Evolutionary conservation across 1,140 invertebrate species (phyloP), one percentile per base, ranked within the genome.

Genomic region (Bombus confusus): DNA sequence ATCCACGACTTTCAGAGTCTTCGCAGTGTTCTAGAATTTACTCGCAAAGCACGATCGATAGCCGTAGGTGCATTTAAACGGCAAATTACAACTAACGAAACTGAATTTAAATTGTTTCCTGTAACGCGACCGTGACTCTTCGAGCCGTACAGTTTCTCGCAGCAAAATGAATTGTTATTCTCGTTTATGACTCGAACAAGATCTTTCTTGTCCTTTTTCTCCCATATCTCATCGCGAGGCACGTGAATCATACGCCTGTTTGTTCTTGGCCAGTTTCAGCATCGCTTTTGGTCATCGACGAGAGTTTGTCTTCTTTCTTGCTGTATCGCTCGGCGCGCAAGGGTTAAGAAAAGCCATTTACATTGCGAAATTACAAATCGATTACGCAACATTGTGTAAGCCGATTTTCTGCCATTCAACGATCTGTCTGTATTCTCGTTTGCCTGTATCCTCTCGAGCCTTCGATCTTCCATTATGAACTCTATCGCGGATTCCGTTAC

Each of bases 311-410:
- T 3, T 31, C 18, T 10, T 37, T 6, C 68, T 57, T 1, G 6
- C 59, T 34, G 4, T 43, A 47, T 52, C 47, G 0, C 6, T 22
- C 18, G 31, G 9, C 10, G 28, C 2, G 10, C 15, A 25, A 1
- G 3, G 80, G 22, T 66, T 3, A 52, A 75, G 41, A 9, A 75
- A 66, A 62, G 15, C 62, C 22, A n/a, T 77, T 68, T 76, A 6
- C 28, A 68, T 83, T 69, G 25, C 57, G 43, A 76, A 39, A 83
- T 1, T 15, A 9, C 18, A 41, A 57, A 68, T 76, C 73, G 73
- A 39, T 57, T 34, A 76, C 43, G 62, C 81, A 83, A 76, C 12
- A 3, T 77, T 76, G 34, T 4, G 62, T 8, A 77, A 83, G 31
- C 28, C 47, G 9, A 68, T 83, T 41, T 39, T 68, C 59, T 37